Base-by-base conservation (phyloP, 1,140 invertebrate genomes). In the Helicoverpa zea region DNA sequence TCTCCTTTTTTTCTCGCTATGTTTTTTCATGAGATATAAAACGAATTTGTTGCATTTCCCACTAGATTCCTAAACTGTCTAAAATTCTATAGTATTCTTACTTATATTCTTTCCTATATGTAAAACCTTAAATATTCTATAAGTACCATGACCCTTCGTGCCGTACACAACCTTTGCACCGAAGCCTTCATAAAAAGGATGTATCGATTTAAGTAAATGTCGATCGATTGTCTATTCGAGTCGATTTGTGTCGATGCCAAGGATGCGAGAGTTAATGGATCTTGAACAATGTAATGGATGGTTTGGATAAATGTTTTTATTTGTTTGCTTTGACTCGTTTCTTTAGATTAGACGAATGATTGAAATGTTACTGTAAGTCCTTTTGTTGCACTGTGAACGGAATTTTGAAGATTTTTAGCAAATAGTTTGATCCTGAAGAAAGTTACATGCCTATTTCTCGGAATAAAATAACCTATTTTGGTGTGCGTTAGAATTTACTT, bases 121-220 rank as follows among this genome's bases (percentile, higher is more conserved):
- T 43, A 43, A 43, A 43, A 43, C 5, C 35, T 9, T 0, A 7
- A 7, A 35, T 3, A 64, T 64, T 35, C 66, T 47, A 11, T 4
- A 51, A 51, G 49, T 54, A 30, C 49, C 68, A 72, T 30, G 68
- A 30, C 49, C 47, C 47, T 12, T 76, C 58, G 73, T 76, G 58
- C 63, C 7, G 43, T 16, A 61, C 13, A 30, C 29, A 63, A 76
- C 73, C 73, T 76, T 76, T 76, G 43, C 61, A 47, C 11, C 13
- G 13, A 47, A 51, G 49, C 13, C 49, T 51, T 23, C 49, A 54
- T 18, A 76, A 76, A 76, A 76, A 76, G 58, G 73, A 76, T 76
- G 73, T 76, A 76, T 11, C 73, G 10, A 74, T 30, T 76, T 61
- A 72, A 72, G 49, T 54, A 63, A 76, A 76, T 76, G 73, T 63